phyloP scores from a whole-genome alignment of 1,140 invertebrate genomes.

The Sesamia nonagrioides region DNA sequence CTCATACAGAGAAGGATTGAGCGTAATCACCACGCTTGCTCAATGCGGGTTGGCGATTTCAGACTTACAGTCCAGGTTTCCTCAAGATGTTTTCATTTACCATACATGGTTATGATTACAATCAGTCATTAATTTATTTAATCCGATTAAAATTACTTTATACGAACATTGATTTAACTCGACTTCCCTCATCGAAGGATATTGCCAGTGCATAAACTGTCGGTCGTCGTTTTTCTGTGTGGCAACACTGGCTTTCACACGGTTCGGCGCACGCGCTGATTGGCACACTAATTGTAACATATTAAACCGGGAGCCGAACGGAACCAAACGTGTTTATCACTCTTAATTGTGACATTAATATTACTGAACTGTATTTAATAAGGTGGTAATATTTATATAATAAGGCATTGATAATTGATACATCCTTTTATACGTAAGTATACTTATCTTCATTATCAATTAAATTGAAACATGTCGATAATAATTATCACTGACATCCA shows the following conservation, averaged over 20 bases:
- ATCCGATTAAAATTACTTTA: not conserved
- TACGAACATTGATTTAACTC: not conserved
- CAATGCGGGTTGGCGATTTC: no score
- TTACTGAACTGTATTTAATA: not conserved
- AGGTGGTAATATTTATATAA: not conserved
- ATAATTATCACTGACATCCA: no score
- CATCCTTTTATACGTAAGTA: no score
- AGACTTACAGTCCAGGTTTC: no score
- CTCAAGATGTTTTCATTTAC: no score
- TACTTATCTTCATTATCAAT: no score
- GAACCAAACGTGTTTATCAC: constrained; percentile 8
- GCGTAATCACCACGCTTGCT: no score
- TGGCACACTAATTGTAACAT: constrained; percentile 21
- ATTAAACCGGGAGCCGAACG: not conserved
- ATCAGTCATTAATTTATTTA: not conserved
- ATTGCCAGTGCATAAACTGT: constrained; percentile 19
- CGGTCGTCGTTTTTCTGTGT: constrained; percentile 32
- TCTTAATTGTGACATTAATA: constrained; percentile 3
- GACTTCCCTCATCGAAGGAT: constrained; percentile 21
- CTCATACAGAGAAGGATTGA: no score
- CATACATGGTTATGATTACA: no score
- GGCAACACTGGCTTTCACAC: constrained; percentile 35
- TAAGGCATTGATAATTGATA: not conserved
- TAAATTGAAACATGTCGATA: no score
- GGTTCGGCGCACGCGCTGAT: not conserved